These are phyloP conservation scores for Nesospiza acunhae DNA, from an alignment of 2,113 vertebrate species.

Conservation along the genomic window DNA sequence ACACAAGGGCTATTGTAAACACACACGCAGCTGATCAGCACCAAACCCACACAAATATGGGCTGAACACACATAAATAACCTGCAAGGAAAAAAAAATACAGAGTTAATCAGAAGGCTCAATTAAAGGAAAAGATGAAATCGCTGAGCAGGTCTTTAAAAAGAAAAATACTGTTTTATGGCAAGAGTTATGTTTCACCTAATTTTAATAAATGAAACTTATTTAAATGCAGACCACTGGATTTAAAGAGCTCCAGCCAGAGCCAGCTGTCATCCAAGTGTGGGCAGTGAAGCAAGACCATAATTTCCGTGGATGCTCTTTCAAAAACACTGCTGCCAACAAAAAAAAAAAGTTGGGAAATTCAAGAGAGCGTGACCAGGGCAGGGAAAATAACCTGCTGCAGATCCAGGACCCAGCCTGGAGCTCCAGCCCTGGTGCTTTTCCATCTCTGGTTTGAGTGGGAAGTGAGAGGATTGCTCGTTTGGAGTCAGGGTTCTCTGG, in stretches of 20 bases:
- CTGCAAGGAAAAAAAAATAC: fast-evolving
- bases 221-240: neutral
- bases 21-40: neutral
- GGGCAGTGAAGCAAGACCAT: neutral
- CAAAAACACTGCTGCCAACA: neutral
- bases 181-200: neutral
- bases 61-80: neutral
- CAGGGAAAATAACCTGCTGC: neutral
- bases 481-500: too few relatives aligned
- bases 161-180: neutral
- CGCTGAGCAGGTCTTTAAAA: neutral
- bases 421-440: neutral
- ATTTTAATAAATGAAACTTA: neutral
- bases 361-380: neutral
- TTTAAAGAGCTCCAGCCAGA: neutral
- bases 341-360: neutral
- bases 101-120: neutral
- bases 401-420: neutral
- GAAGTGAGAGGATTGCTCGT: neutral
- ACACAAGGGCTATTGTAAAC: constrained; percentile 19
- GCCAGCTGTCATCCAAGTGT: neutral
- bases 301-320: neutral
- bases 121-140: neutral
- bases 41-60: constrained; percentile 36
- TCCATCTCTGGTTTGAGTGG: neutral